Evolutionary conservation across 1,140 invertebrate species (phyloP).

Genomic region (Scylla paramamosain): DNA sequence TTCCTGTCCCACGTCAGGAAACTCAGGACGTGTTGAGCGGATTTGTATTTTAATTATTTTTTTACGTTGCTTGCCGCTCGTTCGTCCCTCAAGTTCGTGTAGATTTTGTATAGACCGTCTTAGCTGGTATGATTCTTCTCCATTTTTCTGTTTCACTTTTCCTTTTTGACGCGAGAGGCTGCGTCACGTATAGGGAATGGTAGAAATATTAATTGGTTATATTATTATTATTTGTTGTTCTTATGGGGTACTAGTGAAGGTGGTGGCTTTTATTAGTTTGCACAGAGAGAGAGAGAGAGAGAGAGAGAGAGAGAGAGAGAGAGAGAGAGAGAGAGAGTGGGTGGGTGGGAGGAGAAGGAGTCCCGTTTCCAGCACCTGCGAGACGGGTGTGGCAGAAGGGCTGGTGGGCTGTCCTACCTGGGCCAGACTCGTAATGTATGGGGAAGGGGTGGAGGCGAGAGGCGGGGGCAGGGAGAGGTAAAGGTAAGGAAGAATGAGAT

Average conservation of each 20-base stretch:
- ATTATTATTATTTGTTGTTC: no score
- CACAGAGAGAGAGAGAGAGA: neutral
- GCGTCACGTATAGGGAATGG: no score
- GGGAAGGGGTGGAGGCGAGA: neutral
- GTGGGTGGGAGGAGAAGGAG: neutral
- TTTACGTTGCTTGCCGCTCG: neutral
- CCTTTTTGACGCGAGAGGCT: no score
- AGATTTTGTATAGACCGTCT: no score
- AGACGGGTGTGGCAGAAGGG: slow-evolving; percentile 7
- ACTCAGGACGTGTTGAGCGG: neutral
- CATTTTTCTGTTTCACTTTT: no score
- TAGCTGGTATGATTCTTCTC: no score
- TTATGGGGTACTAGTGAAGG: no score
- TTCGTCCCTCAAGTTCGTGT: no score
- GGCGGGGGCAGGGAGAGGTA: neutral
- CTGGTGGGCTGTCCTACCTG: neutral
- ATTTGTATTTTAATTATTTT: no score
- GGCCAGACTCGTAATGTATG: neutral
- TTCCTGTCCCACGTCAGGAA: neutral
- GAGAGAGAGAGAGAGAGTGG: neutral
- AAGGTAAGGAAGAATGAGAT: neutral
- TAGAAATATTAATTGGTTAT: no score
- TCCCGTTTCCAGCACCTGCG: neutral
- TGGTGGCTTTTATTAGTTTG: no score
- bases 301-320: slow-evolving; percentile 1